Percentiles rank a stretch among this genome's conserved stretches.
Evolutionary conservation across 2,888 invertebrate genomes (phyloP).

Genomic region (Melanostoma scalare): DNA sequence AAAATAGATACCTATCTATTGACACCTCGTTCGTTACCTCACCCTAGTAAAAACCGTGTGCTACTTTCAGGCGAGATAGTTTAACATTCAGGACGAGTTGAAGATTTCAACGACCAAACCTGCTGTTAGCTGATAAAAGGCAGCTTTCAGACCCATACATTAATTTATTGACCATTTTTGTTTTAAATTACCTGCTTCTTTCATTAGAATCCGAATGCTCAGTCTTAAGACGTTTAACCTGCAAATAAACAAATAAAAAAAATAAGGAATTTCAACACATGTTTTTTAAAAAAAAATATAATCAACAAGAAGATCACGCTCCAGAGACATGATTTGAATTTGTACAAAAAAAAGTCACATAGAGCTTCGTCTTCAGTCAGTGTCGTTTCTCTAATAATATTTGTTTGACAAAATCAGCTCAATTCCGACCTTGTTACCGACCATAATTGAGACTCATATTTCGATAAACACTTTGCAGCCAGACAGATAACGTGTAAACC

Average conservation of each 20-base stretch:
- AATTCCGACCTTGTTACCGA: conserved; percentile 43
- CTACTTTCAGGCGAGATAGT: too few relatives aligned
- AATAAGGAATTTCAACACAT: conserved; percentile 15
- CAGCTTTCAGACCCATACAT: too few relatives aligned
- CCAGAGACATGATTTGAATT: conserved; percentile 37
- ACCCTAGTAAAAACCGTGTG: too few relatives aligned
- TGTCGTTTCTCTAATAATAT: not conserved
- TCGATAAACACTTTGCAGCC: conserved; percentile 50
- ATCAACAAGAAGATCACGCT: conserved; percentile 55
- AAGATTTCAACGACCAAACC: too few relatives aligned
- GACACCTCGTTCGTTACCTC: too few relatives aligned
- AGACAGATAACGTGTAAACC: conserved; percentile 10
- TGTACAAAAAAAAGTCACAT: conserved; percentile 34
- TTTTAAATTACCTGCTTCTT: conserved; percentile 85
- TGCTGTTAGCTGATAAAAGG: too few relatives aligned
- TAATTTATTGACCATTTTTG: conserved; percentile 14
- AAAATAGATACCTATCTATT: too few relatives aligned
- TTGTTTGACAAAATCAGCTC: conserved; percentile 49
- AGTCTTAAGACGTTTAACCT: conserved; percentile 88
- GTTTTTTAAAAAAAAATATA: conserved; percentile 5
- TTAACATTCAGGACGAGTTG: too few relatives aligned
- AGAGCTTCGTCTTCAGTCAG: conserved; percentile 65
- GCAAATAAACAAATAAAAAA: conserved; percentile 81
- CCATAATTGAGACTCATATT: conserved; percentile 54
- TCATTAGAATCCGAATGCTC: conserved; percentile 87